A percentile compares a stretch with the other conserved stretches of the same genome.
Conservation (phyloP, 2,113 vertebrate species). For the Scalopus aquaticus region DNA sequence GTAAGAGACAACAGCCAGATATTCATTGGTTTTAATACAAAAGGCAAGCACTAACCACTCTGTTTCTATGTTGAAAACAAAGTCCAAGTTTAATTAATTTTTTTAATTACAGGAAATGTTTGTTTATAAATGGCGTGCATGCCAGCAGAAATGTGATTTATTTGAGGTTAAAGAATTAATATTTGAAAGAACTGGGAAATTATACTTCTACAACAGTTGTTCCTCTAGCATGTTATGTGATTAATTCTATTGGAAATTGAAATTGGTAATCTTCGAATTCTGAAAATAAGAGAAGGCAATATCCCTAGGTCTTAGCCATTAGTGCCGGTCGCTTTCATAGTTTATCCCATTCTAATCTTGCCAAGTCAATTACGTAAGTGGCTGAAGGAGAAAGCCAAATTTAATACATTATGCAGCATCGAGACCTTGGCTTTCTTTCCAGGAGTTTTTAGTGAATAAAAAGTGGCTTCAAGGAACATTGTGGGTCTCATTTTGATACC, state of each 20-base stretch:
- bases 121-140: background rate
- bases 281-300: background rate
- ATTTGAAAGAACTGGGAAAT: constrained; percentile 2
- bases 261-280: background rate
- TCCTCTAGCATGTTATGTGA: background rate
- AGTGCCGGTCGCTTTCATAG: background rate
- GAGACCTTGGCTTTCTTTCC: constrained; percentile 26
- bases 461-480: background rate
- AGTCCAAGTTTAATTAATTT: background rate
- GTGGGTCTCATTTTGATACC: background rate
- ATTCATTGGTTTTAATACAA: background rate
- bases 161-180: constrained; percentile 29
- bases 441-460: background rate
- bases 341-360: constrained; percentile 2
- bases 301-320: background rate
- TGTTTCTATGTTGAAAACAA: background rate
- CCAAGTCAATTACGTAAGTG: background rate
- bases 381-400: constrained; percentile 16
- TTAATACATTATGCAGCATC: background rate
- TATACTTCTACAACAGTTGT: background rate
- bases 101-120: background rate
- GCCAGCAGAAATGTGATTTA: background rate
- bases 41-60: background rate
- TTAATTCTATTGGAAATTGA: constrained; percentile 48
- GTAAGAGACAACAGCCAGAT: background rate